phyloP scores from a whole-genome alignment of 2,113 vertebrate species.

The Tympanuchus pallidicinctus region DNA sequence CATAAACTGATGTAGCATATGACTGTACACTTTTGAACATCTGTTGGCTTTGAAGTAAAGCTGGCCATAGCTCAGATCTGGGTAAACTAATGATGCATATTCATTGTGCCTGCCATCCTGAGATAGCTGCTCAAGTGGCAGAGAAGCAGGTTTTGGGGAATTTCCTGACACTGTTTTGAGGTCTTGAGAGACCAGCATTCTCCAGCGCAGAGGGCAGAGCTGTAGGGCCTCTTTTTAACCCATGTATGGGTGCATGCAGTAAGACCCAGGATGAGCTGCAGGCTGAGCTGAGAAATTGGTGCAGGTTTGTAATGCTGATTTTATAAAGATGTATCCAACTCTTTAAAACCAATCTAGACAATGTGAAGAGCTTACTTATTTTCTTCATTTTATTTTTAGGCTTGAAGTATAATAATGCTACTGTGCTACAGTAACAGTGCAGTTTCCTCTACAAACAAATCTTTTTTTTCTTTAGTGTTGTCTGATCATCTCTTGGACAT shows the following conservation, averaged over 20 bases:
- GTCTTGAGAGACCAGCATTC: background rate
- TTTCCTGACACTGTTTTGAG: background rate
- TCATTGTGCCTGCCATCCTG: background rate
- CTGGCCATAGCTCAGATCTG: background rate
- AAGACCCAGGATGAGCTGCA: background rate
- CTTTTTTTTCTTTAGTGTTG: constrained; percentile 33
- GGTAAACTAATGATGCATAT: constrained; percentile 39
- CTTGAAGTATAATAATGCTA: constrained; percentile 21
- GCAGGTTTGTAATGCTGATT: background rate
- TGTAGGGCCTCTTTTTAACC: background rate
- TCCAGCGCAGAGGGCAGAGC: background rate
- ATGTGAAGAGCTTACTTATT: background rate
- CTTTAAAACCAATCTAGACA: background rate
- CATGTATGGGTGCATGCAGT: background rate
- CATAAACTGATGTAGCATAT: background rate
- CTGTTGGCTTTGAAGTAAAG: constrained; percentile 46
- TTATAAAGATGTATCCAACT: background rate
- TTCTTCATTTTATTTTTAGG: constrained; percentile 20
- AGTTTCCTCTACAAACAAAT: background rate
- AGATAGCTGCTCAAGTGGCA: background rate
- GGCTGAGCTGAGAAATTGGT: background rate
- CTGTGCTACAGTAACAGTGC: background rate
- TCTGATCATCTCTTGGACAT: constrained; percentile 30
- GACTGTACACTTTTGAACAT: background rate
- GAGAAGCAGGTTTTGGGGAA: constrained; percentile 34